Percentiles rank a stretch among this genome's conserved stretches.
phyloP scores from a whole-genome alignment of 2,888 invertebrate genomes.

The Mylabris sibirica region DNA sequence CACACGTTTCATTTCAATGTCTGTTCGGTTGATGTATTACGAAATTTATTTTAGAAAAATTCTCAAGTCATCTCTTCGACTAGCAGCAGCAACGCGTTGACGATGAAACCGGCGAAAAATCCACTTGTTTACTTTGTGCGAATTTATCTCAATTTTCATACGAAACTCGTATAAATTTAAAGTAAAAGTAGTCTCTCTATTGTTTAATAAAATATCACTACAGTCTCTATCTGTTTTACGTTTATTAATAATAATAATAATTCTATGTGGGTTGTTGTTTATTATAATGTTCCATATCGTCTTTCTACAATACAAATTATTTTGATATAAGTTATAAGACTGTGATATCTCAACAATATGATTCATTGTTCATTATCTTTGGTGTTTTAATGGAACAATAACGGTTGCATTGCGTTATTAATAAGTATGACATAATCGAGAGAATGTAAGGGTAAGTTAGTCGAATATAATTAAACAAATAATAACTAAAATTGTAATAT shows the following conservation, averaged over 20 bases:
- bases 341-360: conserved; percentile 40
- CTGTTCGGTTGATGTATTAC: conserved; percentile 26
- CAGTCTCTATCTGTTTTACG: neutral
- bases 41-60: conserved; percentile 23
- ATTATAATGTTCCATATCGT: conserved; percentile 18
- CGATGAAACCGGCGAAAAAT: neutral
- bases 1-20: conserved; percentile 39
- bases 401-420: conserved; percentile 29
- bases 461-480: neutral
- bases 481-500: too few species aligned
- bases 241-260: conserved; percentile 21
- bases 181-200: neutral
- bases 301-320: conserved; percentile 37
- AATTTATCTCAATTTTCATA: neutral
- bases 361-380: conserved; percentile 37
- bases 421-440: conserved; percentile 22
- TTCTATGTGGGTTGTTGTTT: conserved; percentile 13
- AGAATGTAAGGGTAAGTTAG: neutral
- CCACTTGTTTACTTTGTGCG: neutral
- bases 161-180: neutral
- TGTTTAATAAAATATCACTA: conserved; percentile 1
- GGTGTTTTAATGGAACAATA: conserved; percentile 31
- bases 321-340: conserved; percentile 38
- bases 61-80: neutral
- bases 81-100: too few species aligned